Evolutionary conservation across 2,888 invertebrate genomes (phyloP).

Genomic region (Nasonia oneida): DNA sequence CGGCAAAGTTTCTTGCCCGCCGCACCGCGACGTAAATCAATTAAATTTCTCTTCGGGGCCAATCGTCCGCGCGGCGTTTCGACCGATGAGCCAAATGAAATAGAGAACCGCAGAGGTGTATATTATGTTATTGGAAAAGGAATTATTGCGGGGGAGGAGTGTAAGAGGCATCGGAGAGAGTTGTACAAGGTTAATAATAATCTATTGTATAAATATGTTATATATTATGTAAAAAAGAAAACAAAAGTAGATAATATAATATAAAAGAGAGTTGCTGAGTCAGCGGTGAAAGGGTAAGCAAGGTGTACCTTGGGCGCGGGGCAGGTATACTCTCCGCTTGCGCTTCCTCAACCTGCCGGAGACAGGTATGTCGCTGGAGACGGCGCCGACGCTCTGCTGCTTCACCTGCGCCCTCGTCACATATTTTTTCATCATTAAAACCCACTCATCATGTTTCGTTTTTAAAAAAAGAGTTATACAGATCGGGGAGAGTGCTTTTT

Average conservation of each 20-base stretch:
- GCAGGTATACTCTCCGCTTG: conserved; percentile 69
- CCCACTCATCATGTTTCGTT: background rate
- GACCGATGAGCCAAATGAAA: background rate
- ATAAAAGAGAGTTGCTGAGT: background rate
- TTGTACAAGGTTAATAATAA: background rate
- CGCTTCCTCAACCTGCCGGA: conserved; percentile 69
- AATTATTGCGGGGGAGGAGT: background rate
- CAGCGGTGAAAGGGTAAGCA: conserved; percentile 2
- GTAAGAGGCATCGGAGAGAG: background rate
- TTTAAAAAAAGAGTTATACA: background rate
- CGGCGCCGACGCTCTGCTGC: conserved; percentile 72
- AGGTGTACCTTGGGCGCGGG: conserved; percentile 72
- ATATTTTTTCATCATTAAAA: conserved; percentile 33
- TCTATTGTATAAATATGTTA: background rate
- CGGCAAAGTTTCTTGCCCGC: conserved; percentile 1
- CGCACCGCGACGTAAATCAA: background rate
- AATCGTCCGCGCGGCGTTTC: background rate
- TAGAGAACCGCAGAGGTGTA: background rate
- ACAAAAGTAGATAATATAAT: background rate
- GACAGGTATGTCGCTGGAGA: conserved; percentile 67
- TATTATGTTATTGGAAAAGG: background rate
- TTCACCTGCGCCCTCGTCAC: conserved; percentile 73
- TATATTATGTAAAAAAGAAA: background rate
- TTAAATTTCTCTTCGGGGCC: background rate
- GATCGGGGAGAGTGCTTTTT: background rate